Evolutionary conservation across 2,797 vertebrate species (phyloP).

Genomic region (Sebastes aleutianus): DNA sequence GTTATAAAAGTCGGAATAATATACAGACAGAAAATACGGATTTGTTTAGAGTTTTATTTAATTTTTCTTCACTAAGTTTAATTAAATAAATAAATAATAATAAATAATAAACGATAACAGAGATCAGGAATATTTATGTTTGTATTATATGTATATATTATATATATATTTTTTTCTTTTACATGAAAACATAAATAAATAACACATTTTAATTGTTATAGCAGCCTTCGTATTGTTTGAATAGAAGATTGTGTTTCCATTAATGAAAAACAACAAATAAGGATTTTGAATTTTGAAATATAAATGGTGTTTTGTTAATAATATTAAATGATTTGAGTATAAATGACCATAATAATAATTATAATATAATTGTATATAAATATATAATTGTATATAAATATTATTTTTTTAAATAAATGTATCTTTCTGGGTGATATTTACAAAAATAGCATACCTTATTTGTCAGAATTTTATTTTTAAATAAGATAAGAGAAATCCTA

Average conservation of each 20-base stretch:
- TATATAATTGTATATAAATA: too few species aligned
- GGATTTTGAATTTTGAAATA: too few species aligned
- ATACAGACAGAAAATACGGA: background rate
- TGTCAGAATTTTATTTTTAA: too few species aligned
- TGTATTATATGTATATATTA: too few species aligned
- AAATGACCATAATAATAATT: too few species aligned
- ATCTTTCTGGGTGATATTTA: background rate
- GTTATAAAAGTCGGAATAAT: background rate
- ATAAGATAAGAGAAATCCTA: too few species aligned
- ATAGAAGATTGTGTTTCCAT: background rate
- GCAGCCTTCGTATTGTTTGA: background rate
- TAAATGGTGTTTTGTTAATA: background rate
- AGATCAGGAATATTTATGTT: background rate
- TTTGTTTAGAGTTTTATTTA: background rate
- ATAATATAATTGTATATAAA: too few species aligned
- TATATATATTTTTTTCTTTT: background rate
- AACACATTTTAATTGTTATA: background rate
- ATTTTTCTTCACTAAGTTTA: too few species aligned
- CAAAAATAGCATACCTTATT: background rate
- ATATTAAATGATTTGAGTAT: background rate
- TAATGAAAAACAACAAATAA: background rate
- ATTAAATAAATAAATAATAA: too few species aligned
- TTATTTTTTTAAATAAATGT: too few species aligned
- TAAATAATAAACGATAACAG: background rate
- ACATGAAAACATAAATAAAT: background rate